Evolutionary conservation across 2,888 invertebrate genomes (phyloP), one percentile per base, ranked within the genome.

Genomic region (Hesperia comma): DNA sequence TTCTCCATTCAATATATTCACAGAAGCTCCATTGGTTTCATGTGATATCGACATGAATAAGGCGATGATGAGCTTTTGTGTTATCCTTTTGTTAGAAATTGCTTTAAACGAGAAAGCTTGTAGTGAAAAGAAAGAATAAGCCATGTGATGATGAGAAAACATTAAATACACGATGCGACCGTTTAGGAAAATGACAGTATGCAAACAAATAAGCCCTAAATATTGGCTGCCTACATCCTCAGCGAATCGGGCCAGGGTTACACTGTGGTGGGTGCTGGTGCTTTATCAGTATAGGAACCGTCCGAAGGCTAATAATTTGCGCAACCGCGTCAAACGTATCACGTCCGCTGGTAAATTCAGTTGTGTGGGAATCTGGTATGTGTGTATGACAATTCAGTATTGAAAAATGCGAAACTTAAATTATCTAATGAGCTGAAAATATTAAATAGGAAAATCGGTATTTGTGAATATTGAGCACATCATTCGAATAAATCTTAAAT

Each of bases 241-340:
- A 82, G 72, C 79, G 76, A 84, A 90, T 87, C 88, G 88, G 90
- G 92, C 90, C 92, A 92, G 90, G 92, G 92, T 89, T 90, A 90
- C 75, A 78, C 75, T 70, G 77, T 82, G 81, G 80, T 76, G 80
- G 80, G 73, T 75, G 78, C 77, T 81, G 77, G 76, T 78, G 80
- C 80, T 83, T 91, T 92, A 91, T 91, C 91, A 79, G 75, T 83
- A 79, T 85, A 89, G 90, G 90, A 91, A 88, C 89, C 75, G 79
- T 76, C 77, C 81, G 87, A 89, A 91, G 90, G 91, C 89, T 90
- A 84, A 77, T 78, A 82, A 86, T 88, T 92, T 92, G 90, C 91
- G 92, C 91, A 92, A 92, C 83, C 84, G 70, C 76, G 67, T 69
- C 77, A 74, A 71, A 71, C 81, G 73, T 88, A 87, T 88, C 89